Conservation (phyloP, 2,888 invertebrate genomes). For the Leptopilina myrica region DNA sequence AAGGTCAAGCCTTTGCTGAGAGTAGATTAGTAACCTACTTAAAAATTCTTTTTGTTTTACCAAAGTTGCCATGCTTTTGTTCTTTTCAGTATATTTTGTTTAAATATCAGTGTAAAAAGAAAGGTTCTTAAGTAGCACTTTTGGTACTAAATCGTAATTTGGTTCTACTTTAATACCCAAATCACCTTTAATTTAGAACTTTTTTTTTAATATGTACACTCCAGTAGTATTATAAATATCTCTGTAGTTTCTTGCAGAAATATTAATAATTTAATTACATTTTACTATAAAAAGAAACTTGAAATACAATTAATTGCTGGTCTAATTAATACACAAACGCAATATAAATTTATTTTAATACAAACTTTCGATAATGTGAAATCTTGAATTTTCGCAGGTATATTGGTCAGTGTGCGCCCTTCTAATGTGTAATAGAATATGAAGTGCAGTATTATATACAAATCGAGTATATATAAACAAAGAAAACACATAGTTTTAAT, state of each 20-base stretch:
- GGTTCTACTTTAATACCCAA: too few species aligned
- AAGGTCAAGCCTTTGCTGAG: too few species aligned
- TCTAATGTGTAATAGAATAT: neutral
- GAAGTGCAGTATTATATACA: too few species aligned
- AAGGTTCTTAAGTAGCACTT: too few species aligned
- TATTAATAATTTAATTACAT: neutral
- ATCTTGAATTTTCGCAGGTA: neutral
- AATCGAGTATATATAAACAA: slow-evolving; percentile 16
- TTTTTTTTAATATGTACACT: too few species aligned
- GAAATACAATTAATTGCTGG: neutral
- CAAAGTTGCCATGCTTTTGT: too few species aligned
- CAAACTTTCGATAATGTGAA: slow-evolving; percentile 4
- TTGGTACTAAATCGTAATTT: too few species aligned
- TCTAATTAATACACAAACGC: neutral
- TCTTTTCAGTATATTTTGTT: too few species aligned
- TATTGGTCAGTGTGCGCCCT: neutral
- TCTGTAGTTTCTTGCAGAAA: neutral
- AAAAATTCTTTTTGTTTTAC: too few species aligned
- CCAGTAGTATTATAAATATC: neutral
- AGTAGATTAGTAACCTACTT: too few species aligned
- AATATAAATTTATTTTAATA: neutral
- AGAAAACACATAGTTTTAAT: neutral
- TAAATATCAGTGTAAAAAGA: too few species aligned
- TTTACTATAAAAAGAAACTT: neutral
- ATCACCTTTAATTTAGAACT: too few species aligned